Conservation (phyloP, 2,888 invertebrate species). For the Pollenia amentaria region DNA sequence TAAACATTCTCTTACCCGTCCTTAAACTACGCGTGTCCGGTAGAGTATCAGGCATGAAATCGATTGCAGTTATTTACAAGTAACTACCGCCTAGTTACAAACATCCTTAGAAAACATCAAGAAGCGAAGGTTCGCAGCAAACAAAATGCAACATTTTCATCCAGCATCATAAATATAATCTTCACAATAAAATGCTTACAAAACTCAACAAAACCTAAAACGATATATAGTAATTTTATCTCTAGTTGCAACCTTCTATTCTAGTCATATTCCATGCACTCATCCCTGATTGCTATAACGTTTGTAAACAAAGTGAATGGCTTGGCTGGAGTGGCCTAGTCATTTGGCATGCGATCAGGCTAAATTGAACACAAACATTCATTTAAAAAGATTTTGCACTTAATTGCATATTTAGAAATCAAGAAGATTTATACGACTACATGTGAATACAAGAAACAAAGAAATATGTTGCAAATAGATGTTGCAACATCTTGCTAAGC, state of each 20-base stretch:
- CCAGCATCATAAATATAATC: too few relatives aligned
- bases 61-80: constrained; percentile 12
- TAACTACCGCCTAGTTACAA: constrained; percentile 18
- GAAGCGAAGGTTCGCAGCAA: too few relatives aligned
- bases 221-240: too few relatives aligned
- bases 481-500: constrained; percentile 7
- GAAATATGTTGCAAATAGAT: constrained; percentile 27
- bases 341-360: background rate
- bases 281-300: background rate
- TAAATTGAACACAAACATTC: constrained; percentile 33
- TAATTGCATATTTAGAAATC: constrained; percentile 68
- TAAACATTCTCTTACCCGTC: background rate
- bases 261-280: too few relatives aligned
- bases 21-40: background rate
- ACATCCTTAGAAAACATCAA: background rate
- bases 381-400: constrained; percentile 63
- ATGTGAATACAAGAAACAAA: constrained; percentile 16
- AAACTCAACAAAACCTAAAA: too few relatives aligned
- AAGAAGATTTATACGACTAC: constrained; percentile 53
- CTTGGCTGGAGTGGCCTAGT: background rate
- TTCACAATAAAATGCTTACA: too few relatives aligned
- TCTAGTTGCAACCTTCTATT: too few relatives aligned
- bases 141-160: too few relatives aligned
- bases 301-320: background rate
- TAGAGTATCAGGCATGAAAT: constrained; percentile 9